phyloP scores from a whole-genome alignment of 1,140 invertebrate species.

The Propsilocerus akamusi region DNA sequence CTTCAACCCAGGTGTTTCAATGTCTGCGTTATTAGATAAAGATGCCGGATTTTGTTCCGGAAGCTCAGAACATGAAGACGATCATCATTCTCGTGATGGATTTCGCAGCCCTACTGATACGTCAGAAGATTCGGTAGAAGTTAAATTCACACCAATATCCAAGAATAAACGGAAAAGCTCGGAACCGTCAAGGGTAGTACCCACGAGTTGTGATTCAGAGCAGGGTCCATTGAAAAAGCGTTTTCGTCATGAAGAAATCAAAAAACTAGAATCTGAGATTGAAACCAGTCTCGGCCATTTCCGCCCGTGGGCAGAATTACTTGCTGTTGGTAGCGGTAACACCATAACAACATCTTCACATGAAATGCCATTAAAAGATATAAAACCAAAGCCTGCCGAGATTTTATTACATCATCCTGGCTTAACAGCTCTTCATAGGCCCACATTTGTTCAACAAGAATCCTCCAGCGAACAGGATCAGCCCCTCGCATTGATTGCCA shows the following conservation, averaged over 20 bases:
- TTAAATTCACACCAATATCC: constrained; percentile 38
- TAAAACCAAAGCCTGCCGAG: constrained; percentile 20
- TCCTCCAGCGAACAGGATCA: neutral
- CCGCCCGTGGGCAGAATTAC: constrained; percentile 31
- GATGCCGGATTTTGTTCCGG: constrained; percentile 55
- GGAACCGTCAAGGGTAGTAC: constrained; percentile 35
- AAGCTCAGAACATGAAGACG: constrained; percentile 29
- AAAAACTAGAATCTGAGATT: constrained; percentile 19
- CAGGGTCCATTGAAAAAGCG: constrained; percentile 45
- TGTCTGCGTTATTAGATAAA: constrained; percentile 28
- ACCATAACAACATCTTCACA: constrained; percentile 19
- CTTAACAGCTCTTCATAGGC: constrained; percentile 18
- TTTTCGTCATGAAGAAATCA: constrained; percentile 28
- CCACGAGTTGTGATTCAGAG: constrained; percentile 11
- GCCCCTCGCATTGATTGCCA: constrained; percentile 16
- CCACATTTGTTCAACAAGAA: constrained; percentile 15
- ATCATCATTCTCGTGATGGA: constrained; percentile 18
- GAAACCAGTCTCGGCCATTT: constrained; percentile 29
- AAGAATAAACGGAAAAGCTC: constrained; percentile 51
- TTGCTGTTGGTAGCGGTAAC: constrained; percentile 12
- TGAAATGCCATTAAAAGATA: no score
- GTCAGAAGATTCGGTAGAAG: constrained; percentile 56
- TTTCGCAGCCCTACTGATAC: constrained; percentile 38
- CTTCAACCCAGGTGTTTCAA: constrained; percentile 19
- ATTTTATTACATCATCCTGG: constrained; percentile 24